Percentiles rank a stretch among this genome's conserved stretches.
Evolutionary conservation across 2,888 invertebrate species (phyloP).

Genomic region (Craniophora ligustri): DNA sequence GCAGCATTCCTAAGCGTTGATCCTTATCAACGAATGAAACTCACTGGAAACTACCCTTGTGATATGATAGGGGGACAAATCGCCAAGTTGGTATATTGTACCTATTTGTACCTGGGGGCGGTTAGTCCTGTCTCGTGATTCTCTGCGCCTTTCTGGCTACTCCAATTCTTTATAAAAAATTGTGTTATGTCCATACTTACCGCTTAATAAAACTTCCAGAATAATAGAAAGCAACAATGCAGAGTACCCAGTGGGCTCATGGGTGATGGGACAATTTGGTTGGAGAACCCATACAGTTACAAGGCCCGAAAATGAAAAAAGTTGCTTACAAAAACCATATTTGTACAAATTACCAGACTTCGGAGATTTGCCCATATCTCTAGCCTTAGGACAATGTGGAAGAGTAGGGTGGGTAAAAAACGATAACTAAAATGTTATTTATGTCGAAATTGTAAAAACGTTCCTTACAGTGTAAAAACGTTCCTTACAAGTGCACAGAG

Average conservation of each 20-base stretch:
- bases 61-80: constrained; percentile 92
- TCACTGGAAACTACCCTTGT: constrained; percentile 73
- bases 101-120: too few species aligned
- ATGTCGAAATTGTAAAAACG: too few species aligned
- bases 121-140: too few species aligned
- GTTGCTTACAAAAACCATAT: constrained; percentile 68
- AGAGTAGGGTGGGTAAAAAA: constrained; percentile 89
- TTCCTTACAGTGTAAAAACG: too few species aligned
- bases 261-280: constrained; percentile 90
- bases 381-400: constrained; percentile 90
- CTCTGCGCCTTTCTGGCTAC: too few species aligned
- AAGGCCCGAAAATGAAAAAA: constrained; percentile 70
- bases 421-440: too few species aligned
- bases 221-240: constrained; percentile 90
- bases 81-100: constrained; percentile 89
- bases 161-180: too few species aligned
- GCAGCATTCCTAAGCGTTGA: constrained; percentile 92
- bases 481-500: too few species aligned
- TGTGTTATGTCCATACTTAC: too few species aligned
- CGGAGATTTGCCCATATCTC: constrained; percentile 87
- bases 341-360: constrained; percentile 86
- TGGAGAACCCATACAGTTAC: constrained; percentile 90
- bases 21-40: constrained; percentile 88
- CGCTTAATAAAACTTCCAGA: constrained; percentile 74
- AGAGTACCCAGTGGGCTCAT: constrained; percentile 89